Percentiles rank a stretch among this genome's conserved stretches.
Evolutionary conservation across 2,888 invertebrate species (phyloP).

Genomic region (Entomobrya multifasciata): DNA sequence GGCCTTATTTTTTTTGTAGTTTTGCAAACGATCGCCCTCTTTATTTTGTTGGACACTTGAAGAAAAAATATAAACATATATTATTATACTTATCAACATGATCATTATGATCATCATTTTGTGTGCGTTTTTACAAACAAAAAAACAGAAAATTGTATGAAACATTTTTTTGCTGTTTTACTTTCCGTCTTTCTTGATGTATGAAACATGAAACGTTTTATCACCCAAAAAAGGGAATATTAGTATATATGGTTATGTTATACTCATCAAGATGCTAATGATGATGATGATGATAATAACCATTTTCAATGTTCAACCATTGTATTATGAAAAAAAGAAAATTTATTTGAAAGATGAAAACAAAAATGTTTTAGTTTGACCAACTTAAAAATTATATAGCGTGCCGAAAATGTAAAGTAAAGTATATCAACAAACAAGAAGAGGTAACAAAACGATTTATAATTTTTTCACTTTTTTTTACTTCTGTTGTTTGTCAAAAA

Average conservation of each 20-base stretch:
- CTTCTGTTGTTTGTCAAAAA: constrained; percentile 34
- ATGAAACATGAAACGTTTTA: constrained; percentile 48
- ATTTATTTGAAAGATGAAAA: constrained; percentile 8
- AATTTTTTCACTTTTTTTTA: constrained; percentile 62
- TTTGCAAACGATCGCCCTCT: constrained; percentile 72
- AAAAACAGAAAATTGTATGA: background rate
- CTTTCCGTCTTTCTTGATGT: constrained; percentile 29
- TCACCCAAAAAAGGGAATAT: constrained; percentile 21
- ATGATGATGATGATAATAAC: constrained; percentile 3
- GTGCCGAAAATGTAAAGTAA: constrained; percentile 8
- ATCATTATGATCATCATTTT: constrained; percentile 41
- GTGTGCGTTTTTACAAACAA: constrained; percentile 1
- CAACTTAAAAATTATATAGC: constrained; percentile 35
- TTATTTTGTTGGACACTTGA: constrained; percentile 68
- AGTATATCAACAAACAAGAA: too few species aligned
- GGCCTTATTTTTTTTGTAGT: constrained; percentile 59
- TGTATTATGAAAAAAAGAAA: constrained; percentile 26
- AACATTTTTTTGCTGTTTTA: constrained; percentile 27
- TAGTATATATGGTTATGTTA: constrained; percentile 3
- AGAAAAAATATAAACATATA: too few species aligned
- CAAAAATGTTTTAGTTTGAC: constrained; percentile 32
- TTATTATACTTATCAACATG: constrained; percentile 54
- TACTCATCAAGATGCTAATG: too few species aligned
- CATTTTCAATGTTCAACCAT: constrained; percentile 18
- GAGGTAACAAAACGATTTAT: too few species aligned